phyloP scores from a whole-genome alignment of 2,888 invertebrate genomes.

The Charanyca ferruginea region DNA sequence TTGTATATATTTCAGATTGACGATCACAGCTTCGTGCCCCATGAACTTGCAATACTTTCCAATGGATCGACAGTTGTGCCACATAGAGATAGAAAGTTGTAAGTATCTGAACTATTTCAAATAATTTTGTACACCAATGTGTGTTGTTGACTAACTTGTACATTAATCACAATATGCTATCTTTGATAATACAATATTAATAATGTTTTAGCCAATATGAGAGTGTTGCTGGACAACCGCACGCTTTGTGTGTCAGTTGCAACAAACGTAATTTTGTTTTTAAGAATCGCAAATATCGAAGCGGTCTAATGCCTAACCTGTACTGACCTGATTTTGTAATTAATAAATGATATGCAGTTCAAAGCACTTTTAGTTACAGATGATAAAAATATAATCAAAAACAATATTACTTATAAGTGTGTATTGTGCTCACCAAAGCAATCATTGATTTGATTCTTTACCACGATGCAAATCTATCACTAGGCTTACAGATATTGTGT shows the following conservation, averaged over 20 bases:
- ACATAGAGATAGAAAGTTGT: conserved; percentile 99
- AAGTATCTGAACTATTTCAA: conserved; percentile 92
- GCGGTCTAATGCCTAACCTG: conserved; percentile 11
- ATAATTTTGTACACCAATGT: conserved; percentile 45
- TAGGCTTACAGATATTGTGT: conserved; percentile 88
- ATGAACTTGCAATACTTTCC: conserved; percentile 99
- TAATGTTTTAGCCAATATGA: conserved; percentile 58
- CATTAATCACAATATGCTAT: conserved; percentile 56
- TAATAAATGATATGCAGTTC: conserved; percentile 33
- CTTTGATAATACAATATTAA: conserved; percentile 56
- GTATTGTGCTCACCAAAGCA: conserved; percentile 82
- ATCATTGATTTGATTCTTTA: conserved; percentile 79
- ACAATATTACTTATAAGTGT: conserved; percentile 66
- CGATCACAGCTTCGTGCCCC: conserved; percentile 98
- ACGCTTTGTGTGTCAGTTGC: conserved; percentile 68
- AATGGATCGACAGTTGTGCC: conserved; percentile 98
- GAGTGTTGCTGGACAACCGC: conserved; percentile 64
- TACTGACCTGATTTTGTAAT: conserved; percentile 13
- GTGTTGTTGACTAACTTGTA: conserved; percentile 57
- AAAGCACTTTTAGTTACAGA: conserved; percentile 66
- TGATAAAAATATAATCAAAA: conserved; percentile 82
- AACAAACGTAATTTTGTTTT: conserved; percentile 56
- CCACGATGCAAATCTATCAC: conserved; percentile 86
- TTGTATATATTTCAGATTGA: conserved; percentile 93
- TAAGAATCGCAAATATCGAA: conserved; percentile 32